Conservation (phyloP, 1,140 invertebrate genomes). For the Leptinotarsa defecta region DNA sequence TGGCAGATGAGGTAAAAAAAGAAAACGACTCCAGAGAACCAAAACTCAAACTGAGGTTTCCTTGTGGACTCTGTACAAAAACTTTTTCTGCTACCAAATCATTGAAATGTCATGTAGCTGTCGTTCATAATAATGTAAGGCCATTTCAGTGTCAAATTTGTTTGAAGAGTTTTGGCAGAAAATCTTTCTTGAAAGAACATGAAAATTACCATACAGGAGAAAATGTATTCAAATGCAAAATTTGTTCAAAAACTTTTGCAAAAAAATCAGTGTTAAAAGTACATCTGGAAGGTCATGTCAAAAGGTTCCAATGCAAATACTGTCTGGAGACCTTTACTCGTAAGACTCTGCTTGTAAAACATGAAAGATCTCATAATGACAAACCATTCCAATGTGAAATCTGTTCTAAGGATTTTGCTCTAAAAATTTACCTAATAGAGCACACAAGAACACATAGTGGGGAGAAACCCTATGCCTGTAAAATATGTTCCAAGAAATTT, state of each 20-base stretch:
- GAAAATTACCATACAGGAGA: background rate
- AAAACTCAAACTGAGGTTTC: background rate
- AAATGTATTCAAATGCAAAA: slow-evolving; percentile 14
- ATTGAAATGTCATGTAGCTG: background rate
- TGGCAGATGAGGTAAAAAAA: too few species aligned
- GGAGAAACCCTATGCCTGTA: slow-evolving; percentile 29
- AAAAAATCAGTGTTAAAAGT: background rate
- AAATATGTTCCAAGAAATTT: slow-evolving; percentile 29
- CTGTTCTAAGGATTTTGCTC: slow-evolving; percentile 26
- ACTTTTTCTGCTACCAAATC: background rate
- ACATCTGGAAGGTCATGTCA: slow-evolving; percentile 14
- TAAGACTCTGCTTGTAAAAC: background rate
- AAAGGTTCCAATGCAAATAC: slow-evolving; percentile 19
- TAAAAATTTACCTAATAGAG: slow-evolving; percentile 25
- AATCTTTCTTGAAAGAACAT: background rate
- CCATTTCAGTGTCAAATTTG: background rate
- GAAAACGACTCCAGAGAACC: too few species aligned
- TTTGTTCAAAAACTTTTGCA: slow-evolving; percentile 18
- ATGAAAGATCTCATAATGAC: slow-evolving; percentile 21
- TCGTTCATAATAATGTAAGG: background rate
- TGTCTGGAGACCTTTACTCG: slow-evolving; percentile 39
- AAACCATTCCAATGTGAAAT: slow-evolving; percentile 33
- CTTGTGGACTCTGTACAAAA: background rate
- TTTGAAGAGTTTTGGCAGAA: slow-evolving; percentile 5
- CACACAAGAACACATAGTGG: slow-evolving; percentile 29